Conservation (phyloP, 2,797 vertebrate species). For the Enteromius paludinosus region DNA sequence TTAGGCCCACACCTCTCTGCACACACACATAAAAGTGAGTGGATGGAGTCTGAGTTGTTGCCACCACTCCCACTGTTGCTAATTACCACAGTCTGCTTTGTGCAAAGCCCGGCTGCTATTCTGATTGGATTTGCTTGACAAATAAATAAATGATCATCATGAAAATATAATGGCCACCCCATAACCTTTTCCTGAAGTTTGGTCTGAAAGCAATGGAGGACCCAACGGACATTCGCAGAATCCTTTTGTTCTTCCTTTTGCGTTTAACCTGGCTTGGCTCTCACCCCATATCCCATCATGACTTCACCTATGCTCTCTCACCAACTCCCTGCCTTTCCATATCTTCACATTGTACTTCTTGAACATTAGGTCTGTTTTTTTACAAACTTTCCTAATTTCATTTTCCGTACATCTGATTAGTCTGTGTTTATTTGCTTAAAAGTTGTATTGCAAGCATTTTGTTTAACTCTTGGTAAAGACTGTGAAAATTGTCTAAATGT, state of each 20-base stretch:
- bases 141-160: conserved; percentile 85
- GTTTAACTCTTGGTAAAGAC: not conserved
- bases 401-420: not conserved
- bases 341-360: not conserved
- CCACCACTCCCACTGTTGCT: conserved; percentile 82
- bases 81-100: conserved; percentile 80
- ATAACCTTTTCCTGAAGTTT: conserved; percentile 73
- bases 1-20: conserved; percentile 69
- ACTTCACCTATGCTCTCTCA: conserved; percentile 51
- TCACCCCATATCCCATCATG: conserved; percentile 35
- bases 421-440: not conserved
- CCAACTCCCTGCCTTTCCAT: conserved; percentile 37
- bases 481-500: not conserved
- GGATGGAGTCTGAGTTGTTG: conserved; percentile 73
- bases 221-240: conserved; percentile 65
- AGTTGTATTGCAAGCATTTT: not conserved
- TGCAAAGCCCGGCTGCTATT: conserved; percentile 73
- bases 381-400: not conserved
- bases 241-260: conserved; percentile 70
- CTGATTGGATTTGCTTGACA: conserved; percentile 82
- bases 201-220: conserved; percentile 65
- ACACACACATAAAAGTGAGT: conserved; percentile 72
- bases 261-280: conserved; percentile 66
- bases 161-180: conserved; percentile 77
- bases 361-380: not conserved